Evolutionary conservation across 2,888 invertebrate genomes (phyloP), one percentile per base, ranked within the genome.

Genomic region (Oligia fasciuncula): DNA sequence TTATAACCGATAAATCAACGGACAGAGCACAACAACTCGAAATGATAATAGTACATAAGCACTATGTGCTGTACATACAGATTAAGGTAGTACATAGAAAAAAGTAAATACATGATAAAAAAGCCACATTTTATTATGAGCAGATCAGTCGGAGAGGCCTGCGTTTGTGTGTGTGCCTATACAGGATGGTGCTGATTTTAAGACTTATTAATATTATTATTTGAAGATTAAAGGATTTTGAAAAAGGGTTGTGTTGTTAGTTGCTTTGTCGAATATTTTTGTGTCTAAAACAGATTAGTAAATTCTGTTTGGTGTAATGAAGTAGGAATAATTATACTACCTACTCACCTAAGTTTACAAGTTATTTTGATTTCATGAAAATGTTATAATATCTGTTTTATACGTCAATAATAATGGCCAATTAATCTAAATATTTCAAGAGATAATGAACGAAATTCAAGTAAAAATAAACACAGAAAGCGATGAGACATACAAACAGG

Each of bases 71-170:
- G 72, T 81, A 94, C 88, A 92, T 94, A 89, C 89, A 92, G 93
- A 94, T 94, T 94, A 93, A 93, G 77, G 84, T 85, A 84, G 90
- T 93, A 96, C 93, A 96, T 96, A 96, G 96, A 96, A 96, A 97
- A 96, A 96, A 96, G 96, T 96, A 96, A 93, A 96, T 96, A 96
- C 81, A 94, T 95, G 95, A 95, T 96, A 96, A 96, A 97, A 96
- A 97, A 95, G 94, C 94, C 95, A 94, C 96, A 96, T 96, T 96
- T 96, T 96, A 96, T 96, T 97, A 96, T 96, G 96, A 96, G 93
- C 93, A 94, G 95, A 96, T 96, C 95, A 94, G 95, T 93, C 88
- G 89, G 93, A 88, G 93, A 90, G 9, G 17, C 1, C 87, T 92
- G 92, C 91, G 92, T 87, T 89, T 93, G 92, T 93, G 95, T 95